phyloP scores from a whole-genome alignment of 2,113 vertebrate species.

The Sphaerodactylus townsendi region DNA sequence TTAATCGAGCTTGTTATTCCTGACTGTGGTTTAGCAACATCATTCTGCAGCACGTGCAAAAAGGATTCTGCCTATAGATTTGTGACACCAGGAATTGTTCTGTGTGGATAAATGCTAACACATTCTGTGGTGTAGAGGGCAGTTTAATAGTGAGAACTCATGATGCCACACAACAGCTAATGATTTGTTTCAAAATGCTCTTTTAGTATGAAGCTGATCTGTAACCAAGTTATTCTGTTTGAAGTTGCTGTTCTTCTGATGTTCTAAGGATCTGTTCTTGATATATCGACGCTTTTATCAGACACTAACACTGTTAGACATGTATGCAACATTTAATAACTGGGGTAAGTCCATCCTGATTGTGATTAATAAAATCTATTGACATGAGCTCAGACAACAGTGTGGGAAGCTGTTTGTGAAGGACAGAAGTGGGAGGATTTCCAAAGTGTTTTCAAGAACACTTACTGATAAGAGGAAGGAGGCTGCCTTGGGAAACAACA shows the following conservation, averaged over 20 bases:
- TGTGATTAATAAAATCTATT: background rate
- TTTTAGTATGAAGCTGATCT: background rate
- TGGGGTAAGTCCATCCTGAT: fast-evolving
- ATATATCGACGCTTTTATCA: slow-evolving; percentile 14
- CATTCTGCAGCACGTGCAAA: too few species aligned
- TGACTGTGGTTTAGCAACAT: too few species aligned
- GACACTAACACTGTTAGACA: background rate
- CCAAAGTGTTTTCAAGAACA: slow-evolving; percentile 5
- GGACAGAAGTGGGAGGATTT: slow-evolving; percentile 1
- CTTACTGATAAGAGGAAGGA: background rate
- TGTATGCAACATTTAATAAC: background rate
- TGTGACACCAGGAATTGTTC: too few species aligned
- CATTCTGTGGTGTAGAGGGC: too few species aligned
- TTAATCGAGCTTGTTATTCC: too few species aligned
- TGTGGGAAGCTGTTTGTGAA: background rate
- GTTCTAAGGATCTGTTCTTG: slow-evolving; percentile 10
- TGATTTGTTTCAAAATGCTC: background rate
- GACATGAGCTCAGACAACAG: background rate
- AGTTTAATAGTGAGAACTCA: too few species aligned
- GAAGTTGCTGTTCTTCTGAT: background rate
- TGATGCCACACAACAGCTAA: background rate
- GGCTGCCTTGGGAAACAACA: background rate
- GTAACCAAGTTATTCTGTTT: background rate
- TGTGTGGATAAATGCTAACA: too few species aligned
- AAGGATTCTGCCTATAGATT: too few species aligned